These are phyloP conservation scores for Etia nguti DNA, from an alignment of 2,113 vertebrate species.

Conservation along the genomic window DNA sequence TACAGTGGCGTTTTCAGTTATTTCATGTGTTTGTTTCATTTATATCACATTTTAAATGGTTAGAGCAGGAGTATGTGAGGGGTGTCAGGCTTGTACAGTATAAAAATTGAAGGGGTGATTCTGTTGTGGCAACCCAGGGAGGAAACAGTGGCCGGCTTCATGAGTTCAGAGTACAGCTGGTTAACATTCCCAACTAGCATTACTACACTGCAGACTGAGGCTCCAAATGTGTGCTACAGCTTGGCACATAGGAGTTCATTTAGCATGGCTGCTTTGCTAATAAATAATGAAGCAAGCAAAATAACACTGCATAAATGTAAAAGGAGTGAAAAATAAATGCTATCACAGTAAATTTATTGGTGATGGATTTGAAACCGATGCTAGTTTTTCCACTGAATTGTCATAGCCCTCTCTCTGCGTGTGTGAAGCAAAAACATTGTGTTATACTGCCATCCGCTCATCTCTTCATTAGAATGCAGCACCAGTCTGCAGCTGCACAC, in stretches of 20 bases:
- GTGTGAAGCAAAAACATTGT: background rate
- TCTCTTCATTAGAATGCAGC: constrained; percentile 71
- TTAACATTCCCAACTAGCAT: background rate
- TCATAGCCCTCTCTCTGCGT: background rate
- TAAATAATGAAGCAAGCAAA: background rate
- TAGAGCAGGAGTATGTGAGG: background rate
- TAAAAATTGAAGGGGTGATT: background rate
- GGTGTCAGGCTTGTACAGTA: background rate
- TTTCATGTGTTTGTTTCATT: background rate
- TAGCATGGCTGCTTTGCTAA: background rate
- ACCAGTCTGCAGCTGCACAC: constrained; percentile 52
- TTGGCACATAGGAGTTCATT: background rate
- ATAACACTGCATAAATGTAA: background rate
- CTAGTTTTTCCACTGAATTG: background rate
- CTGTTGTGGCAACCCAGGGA: constrained; percentile 54
- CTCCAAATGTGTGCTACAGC: background rate
- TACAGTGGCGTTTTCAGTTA: background rate
- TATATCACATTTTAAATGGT: background rate
- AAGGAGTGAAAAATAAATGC: background rate
- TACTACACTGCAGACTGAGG: background rate
- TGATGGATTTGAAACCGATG: background rate
- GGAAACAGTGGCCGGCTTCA: constrained; percentile 39
- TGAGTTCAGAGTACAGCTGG: background rate
- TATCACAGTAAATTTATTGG: background rate
- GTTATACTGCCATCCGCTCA: constrained; percentile 23